phyloP scores from a whole-genome alignment of 2,797 vertebrate genomes.

The Stomatorhinus walkeri region DNA sequence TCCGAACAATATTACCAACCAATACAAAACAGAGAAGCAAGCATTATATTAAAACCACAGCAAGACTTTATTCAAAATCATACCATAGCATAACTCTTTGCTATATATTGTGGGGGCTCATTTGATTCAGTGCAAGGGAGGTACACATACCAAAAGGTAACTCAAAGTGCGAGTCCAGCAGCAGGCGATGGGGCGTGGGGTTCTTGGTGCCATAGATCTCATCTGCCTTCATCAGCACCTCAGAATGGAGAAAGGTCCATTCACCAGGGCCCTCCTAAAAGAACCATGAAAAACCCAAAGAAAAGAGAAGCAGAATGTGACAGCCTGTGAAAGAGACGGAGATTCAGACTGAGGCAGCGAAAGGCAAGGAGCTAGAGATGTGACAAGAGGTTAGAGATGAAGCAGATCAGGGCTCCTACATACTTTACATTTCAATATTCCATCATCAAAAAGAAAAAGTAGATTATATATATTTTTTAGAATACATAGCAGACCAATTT shows the following conservation, averaged over 20 bases:
- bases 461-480: background rate
- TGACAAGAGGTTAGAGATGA: background rate
- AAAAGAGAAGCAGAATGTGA: background rate
- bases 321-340: conserved; percentile 4
- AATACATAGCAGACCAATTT: background rate
- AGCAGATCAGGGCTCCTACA: background rate
- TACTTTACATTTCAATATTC: conserved; percentile 28
- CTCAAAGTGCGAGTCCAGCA: conserved; percentile 90
- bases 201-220: conserved; percentile 95
- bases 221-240: conserved; percentile 90
- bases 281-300: background rate
- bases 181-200: conserved; percentile 80
- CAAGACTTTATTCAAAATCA: background rate
- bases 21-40: background rate
- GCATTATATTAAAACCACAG: background rate
- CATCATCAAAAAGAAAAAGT: conserved; percentile 27
- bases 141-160: conserved; percentile 79
- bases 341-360: conserved; percentile 27
- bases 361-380: conserved; percentile 11
- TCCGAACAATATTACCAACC: background rate
- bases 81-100: background rate
- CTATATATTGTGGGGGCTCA: background rate
- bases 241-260: conserved; percentile 81
- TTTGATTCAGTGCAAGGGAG: background rate
- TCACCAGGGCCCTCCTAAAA: conserved; percentile 89